Percentiles rank a stretch among this genome's conserved stretches.
Evolutionary conservation across 2,888 invertebrate species (phyloP).

Genomic region (Cephus spinipes): DNA sequence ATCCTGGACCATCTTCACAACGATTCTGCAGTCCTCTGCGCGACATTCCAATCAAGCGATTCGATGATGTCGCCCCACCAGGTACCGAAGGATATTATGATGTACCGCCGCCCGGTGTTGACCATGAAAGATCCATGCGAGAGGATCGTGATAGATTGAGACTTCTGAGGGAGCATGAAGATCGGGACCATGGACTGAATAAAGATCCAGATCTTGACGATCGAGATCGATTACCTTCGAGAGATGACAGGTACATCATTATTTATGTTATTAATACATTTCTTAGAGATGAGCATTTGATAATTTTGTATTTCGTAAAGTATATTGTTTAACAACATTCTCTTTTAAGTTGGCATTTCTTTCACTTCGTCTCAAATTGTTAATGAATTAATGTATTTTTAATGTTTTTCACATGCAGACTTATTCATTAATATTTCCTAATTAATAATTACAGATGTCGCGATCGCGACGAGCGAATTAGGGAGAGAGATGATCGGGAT

Average conservation of each 20-base stretch:
- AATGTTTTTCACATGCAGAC: not conserved
- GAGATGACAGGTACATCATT: conserved; percentile 55
- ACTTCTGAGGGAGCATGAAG: conserved; percentile 51
- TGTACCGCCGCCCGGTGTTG: conserved; percentile 61
- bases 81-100: conserved; percentile 68
- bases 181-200: conserved; percentile 46
- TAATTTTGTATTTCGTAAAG: too few relatives aligned
- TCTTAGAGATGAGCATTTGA: not conserved
- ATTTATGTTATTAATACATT: not conserved
- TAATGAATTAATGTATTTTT: conserved; percentile 4
- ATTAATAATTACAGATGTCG: conserved; percentile 35
- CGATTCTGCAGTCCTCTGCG: conserved; percentile 52
- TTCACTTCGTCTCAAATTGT: not conserved
- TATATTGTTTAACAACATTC: not conserved
- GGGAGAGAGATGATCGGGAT: conserved; percentile 50
- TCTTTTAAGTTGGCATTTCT: conserved; percentile 3
- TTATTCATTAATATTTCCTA: conserved; percentile 7
- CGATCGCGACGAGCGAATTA: conserved; percentile 51
- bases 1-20: conserved; percentile 53
- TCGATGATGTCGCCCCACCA: conserved; percentile 64
- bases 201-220: conserved; percentile 59
- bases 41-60: conserved; percentile 56
- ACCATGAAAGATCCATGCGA: conserved; percentile 53
- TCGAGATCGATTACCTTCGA: conserved; percentile 48
- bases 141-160: conserved; percentile 52